Evolutionary conservation across 2,113 vertebrate species (phyloP).

Genomic region (Rhombomys opimus): DNA sequence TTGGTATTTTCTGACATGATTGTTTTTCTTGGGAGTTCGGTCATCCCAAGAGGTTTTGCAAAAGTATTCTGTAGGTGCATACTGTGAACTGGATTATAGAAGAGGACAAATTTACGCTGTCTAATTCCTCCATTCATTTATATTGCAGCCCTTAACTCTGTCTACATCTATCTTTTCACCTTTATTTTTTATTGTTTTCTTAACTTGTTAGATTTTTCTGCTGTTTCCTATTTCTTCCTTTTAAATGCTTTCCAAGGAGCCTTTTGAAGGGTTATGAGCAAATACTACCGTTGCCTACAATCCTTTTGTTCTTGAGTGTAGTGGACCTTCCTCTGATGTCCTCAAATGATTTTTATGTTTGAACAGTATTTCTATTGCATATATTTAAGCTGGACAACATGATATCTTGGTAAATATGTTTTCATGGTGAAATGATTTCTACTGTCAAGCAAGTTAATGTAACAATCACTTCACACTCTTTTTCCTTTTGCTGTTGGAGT

Average conservation of each 20-base stretch:
- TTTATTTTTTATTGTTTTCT: background rate
- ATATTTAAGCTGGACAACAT: background rate
- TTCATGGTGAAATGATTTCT: background rate
- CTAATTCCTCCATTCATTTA: background rate
- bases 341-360: background rate
- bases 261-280: background rate
- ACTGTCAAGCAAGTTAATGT: background rate
- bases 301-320: background rate
- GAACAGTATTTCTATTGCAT: background rate
- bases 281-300: background rate
- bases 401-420: background rate
- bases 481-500: background rate
- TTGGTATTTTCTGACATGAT: conserved; percentile 41
- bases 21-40: conserved; percentile 25
- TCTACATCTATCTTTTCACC: background rate
- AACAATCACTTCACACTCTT: background rate
- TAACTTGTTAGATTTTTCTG: background rate
- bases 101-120: background rate
- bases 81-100: background rate
- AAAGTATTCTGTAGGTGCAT: background rate
- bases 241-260: background rate
- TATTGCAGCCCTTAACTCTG: background rate
- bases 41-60: background rate
- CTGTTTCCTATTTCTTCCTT: background rate
- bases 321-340: background rate